Evolutionary conservation across 2,113 vertebrate species (phyloP).

Genomic region (Pseudorhombus dupliciocellatus): DNA sequence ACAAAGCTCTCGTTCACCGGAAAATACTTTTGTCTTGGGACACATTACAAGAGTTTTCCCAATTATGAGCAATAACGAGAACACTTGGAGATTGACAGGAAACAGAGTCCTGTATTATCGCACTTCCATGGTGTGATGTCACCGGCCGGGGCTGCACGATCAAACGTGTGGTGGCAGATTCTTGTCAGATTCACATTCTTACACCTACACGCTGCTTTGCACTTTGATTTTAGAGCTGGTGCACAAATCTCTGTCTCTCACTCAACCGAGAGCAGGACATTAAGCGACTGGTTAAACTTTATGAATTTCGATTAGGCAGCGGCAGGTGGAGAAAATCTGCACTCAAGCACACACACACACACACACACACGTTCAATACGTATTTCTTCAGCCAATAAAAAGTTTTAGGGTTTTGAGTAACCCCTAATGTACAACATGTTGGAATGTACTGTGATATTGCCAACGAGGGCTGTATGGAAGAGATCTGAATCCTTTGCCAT

Average conservation of each 20-base stretch:
- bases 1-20: constrained; percentile 32
- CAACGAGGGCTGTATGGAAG: background rate
- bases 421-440: background rate
- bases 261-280: background rate
- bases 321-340: background rate
- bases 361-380: no score
- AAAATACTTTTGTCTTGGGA: constrained; percentile 16
- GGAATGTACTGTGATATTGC: background rate
- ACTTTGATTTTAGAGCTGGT: no score
- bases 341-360: background rate
- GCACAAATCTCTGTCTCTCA: background rate
- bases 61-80: constrained; percentile 47
- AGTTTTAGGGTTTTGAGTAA: background rate
- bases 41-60: constrained; percentile 39
- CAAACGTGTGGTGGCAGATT: background rate
- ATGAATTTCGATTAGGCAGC: background rate
- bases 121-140: background rate
- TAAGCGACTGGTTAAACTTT: background rate
- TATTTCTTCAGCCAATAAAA: constrained; percentile 14
- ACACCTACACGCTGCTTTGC: background rate
- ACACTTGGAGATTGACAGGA: constrained; percentile 9
- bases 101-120: background rate
- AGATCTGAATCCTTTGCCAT: background rate
- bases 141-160: background rate
- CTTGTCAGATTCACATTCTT: no score